Conservation (phyloP, 2,797 vertebrate genomes). For the Typhlichthys eigenmanni region DNA sequence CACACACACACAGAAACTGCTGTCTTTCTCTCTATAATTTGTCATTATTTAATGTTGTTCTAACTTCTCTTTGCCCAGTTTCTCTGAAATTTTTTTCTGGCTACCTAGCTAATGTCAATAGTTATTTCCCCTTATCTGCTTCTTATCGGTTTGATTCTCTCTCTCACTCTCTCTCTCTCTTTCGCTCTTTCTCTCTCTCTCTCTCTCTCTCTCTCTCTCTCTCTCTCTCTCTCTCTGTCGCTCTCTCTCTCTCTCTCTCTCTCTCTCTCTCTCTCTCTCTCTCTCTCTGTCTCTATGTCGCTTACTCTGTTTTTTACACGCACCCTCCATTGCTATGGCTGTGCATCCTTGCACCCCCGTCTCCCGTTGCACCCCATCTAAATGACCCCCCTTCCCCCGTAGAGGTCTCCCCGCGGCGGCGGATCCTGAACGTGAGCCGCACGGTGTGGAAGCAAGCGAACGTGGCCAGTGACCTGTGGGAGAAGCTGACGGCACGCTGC, state of each 20-base stretch:
- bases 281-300: background rate
- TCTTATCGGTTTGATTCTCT: constrained; percentile 4
- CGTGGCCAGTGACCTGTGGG: constrained; percentile 95
- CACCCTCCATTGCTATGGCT: background rate
- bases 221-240: no score
- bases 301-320: background rate
- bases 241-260: background rate
- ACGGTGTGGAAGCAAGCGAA: constrained; percentile 98
- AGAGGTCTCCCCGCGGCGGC: constrained; percentile 89
- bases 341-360: constrained; percentile 4
- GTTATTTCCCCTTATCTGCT: background rate
- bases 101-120: background rate
- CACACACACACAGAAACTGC: background rate
- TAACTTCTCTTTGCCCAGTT: background rate
- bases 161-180: constrained; percentile 13
- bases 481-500: constrained; percentile 92
- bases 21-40: constrained; percentile 4
- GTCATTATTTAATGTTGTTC: background rate
- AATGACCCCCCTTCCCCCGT: constrained; percentile 11
- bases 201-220: background rate
- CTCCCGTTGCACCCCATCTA: background rate
- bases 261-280: background rate
- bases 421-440: constrained; percentile 92
- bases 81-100: background rate
- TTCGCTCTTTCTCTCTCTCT: background rate